These are phyloP conservation scores for Tinamus guttatus DNA, from an alignment of 2,113 vertebrate species.

Conservation along the genomic window DNA sequence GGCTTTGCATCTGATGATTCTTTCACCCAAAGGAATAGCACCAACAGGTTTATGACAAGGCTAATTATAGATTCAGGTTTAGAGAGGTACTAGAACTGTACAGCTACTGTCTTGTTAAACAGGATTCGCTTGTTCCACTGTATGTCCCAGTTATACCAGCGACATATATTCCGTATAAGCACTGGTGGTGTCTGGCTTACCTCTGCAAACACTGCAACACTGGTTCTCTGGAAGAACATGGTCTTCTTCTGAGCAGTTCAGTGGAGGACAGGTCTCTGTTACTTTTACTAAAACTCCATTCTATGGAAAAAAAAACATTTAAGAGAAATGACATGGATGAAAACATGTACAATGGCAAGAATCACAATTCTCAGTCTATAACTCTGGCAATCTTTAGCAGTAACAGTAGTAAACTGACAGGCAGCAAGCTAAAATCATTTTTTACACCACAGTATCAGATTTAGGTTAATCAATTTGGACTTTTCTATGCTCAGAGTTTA, in stretches of 20 bases:
- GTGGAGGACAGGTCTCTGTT: slow-evolving; percentile 84
- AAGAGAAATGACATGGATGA: not conserved
- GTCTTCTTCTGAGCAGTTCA: slow-evolving; percentile 90
- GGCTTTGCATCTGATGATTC: not conserved
- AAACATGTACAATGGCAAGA: not conserved
- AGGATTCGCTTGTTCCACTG: not conserved
- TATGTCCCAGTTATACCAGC: not conserved
- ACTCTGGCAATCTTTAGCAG: not conserved
- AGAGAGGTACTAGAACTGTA: not conserved
- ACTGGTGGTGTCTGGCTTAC: slow-evolving; percentile 68
- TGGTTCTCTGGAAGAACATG: slow-evolving; percentile 90
- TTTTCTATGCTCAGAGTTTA: not conserved
- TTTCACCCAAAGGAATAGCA: not conserved
- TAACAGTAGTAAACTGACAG: not conserved
- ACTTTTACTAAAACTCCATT: slow-evolving; percentile 89
- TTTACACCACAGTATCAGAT: not conserved
- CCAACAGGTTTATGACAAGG: not conserved
- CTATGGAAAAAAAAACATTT: slow-evolving; percentile 77
- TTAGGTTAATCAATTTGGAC: not conserved
- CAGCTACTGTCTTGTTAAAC: not conserved
- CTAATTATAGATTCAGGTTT: not conserved
- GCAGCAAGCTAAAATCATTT: not conserved
- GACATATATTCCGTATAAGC: not conserved
- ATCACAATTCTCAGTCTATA: not conserved
- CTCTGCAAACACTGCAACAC: slow-evolving; percentile 94